Conservation (phyloP, 2,888 invertebrate genomes). For the Xanthorhoe designata region DNA sequence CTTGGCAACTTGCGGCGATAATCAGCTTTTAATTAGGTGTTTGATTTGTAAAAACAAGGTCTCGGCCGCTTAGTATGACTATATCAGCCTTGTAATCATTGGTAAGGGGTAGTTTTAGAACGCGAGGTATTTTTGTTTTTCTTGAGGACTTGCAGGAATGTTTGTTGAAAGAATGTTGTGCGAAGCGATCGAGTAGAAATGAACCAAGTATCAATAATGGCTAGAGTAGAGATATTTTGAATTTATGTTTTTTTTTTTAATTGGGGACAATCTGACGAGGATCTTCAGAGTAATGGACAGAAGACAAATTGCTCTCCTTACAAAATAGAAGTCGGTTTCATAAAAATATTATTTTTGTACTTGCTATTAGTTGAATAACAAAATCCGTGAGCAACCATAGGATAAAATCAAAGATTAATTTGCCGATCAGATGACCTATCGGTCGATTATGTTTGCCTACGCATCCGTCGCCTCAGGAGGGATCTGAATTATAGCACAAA, state of each 20-base stretch:
- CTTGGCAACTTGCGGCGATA: conserved; percentile 17
- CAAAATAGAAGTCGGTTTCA: no score
- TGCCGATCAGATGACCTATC: conserved; percentile 36
- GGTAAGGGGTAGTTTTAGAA: conserved; percentile 1
- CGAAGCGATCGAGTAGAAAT: no score
- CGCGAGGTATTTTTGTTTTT: neutral
- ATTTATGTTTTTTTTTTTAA: no score
- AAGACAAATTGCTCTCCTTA: no score
- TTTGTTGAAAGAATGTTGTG: neutral
- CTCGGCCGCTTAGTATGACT: conserved; percentile 20
- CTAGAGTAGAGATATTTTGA: no score
- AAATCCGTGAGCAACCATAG: neutral
- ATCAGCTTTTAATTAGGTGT: conserved; percentile 24
- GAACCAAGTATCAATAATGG: no score
- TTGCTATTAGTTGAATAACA: neutral
- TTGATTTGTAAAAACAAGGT: conserved; percentile 23
- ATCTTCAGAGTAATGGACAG: no score
- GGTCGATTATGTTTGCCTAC: conserved; percentile 38
- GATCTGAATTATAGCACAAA: conserved; percentile 43
- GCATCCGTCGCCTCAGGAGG: conserved; percentile 42
- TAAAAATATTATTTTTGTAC: no score
- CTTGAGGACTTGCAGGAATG: neutral
- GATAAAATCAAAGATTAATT: conserved; percentile 35
- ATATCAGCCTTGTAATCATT: conserved; percentile 1
- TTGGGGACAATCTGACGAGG: no score